phyloP scores from a whole-genome alignment of 2,113 vertebrate species.

The Sebastes fasciatus region DNA sequence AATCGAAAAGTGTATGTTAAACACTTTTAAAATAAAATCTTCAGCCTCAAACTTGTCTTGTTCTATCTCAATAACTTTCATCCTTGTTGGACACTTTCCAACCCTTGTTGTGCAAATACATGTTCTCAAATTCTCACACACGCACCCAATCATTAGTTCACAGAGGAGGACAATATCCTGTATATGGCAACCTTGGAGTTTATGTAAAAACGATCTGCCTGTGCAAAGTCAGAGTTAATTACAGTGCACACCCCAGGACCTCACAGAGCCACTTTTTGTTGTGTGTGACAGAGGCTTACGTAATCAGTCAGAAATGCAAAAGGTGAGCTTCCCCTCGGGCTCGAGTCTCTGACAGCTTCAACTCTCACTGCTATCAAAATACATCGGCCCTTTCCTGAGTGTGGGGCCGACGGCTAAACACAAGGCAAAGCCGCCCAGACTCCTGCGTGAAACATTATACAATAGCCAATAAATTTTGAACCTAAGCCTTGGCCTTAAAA shows the following conservation, averaged over 20 bases:
- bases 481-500: conserved; percentile 78
- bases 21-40: conserved; percentile 3
- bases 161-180: conserved; percentile 30
- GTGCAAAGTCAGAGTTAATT: conserved; percentile 64
- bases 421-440: conserved; percentile 63
- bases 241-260: conserved; percentile 23
- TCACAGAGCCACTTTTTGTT: conserved; percentile 78
- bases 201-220: conserved; percentile 37
- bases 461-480: conserved; percentile 80
- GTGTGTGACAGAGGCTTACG: conserved; percentile 73
- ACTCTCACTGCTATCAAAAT: conserved; percentile 82
- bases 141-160: conserved; percentile 41
- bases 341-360: conserved; percentile 72
- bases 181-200: conserved; percentile 46
- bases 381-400: conserved; percentile 71
- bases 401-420: conserved; percentile 62
- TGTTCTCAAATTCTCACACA: conserved; percentile 1
- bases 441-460: conserved; percentile 77
- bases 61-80: conserved; percentile 14
- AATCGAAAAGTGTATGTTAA: conserved; percentile 19
- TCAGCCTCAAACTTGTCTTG: neutral
- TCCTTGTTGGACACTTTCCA: conserved; percentile 1
- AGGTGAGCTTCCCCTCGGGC: conserved; percentile 79
- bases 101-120: conserved; percentile 29
- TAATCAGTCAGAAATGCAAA: conserved; percentile 81